Evolutionary conservation across 1,140 invertebrate species (phyloP), one percentile per base, ranked within the genome.

Genomic region (Augochlora pura): DNA sequence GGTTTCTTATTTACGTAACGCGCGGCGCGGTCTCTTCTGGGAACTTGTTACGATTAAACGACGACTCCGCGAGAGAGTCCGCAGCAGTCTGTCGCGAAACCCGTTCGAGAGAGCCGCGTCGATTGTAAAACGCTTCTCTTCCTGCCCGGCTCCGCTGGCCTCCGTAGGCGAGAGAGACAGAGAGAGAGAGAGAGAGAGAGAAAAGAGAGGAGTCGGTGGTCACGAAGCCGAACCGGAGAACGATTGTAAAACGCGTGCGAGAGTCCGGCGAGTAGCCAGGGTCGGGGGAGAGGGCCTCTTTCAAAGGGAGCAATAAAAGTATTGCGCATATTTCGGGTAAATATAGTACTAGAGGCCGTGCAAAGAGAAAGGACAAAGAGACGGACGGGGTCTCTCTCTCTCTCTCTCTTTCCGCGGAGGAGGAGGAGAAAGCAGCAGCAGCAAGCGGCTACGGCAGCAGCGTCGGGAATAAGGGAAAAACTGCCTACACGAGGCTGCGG

Each of bases 311-410:
- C 66, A 75, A 86, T 77, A 69, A 76, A 70, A 52, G 39, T 39
- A 68, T 64, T 18, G 66, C 59, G 54, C 59, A 67, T 74, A 77
- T 83, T 86, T 82, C 64, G 75, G 52, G 70, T 87, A 87, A 86
- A 86, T 87, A 88, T 86, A 88, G 73, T 83, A 67, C 32, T 46
- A 75, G 78, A 83, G 75, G 74, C 73, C 69, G 65, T 39, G 80
- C 32, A 70, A 73, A 77, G 69, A 79, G 57, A 83, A 81, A 81
- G 75, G 69, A 70, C 65, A 62, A 73, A 75, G 57, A 38, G 42
- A 46, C 42, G 42, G 4, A 32, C 32, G 2, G 42, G 9, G 3
- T 46, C 9, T 46, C 42, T 46, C 42, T 46, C 42, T 46, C 42
- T 42, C 39, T 42, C 6, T 9, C 39, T 42, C 39, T 42, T 10